Evolutionary conservation across 1,140 invertebrate species (phyloP).

Genomic region (Hycleus phaleratus): DNA sequence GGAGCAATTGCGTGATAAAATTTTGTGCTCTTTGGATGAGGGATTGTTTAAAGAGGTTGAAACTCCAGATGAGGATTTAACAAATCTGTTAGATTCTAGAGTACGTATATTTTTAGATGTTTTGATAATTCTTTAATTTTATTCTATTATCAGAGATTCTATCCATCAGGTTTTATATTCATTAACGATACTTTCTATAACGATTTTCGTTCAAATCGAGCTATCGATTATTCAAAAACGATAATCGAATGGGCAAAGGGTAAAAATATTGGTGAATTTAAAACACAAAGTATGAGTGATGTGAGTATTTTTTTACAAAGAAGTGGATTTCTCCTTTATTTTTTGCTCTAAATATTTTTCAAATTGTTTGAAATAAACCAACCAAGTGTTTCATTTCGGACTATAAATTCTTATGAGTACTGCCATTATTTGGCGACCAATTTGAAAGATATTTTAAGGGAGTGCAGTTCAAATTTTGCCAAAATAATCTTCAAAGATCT

Average conservation of each 20-base stretch:
- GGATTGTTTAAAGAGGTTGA: slow-evolving; percentile 47
- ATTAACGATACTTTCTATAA: slow-evolving; percentile 61
- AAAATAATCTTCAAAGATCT: no score
- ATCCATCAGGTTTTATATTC: slow-evolving; percentile 58
- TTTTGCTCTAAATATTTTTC: no score
- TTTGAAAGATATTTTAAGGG: no score
- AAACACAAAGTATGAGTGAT: slow-evolving; percentile 48
- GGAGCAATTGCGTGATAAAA: slow-evolving; percentile 48
- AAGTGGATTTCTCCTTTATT: no score
- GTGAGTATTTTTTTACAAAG: neutral
- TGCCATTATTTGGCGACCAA: no score
- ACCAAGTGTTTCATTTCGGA: neutral
- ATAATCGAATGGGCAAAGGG: slow-evolving; percentile 52
- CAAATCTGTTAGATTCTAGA: slow-evolving; percentile 38
- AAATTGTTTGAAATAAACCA: no score
- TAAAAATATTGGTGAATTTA: slow-evolving; percentile 45
- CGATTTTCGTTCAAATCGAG: slow-evolving; percentile 46
- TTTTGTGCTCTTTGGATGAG: slow-evolving; percentile 50
- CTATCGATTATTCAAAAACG: slow-evolving; percentile 50
- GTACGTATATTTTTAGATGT: slow-evolving; percentile 32
- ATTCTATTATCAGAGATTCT: slow-evolving; percentile 44
- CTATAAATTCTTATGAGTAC: no score
- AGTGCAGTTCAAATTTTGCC: no score
- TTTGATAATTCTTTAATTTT: neutral
- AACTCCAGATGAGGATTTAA: slow-evolving; percentile 39